phyloP scores from a whole-genome alignment of 2,113 vertebrate genomes.

The Cyrtonyx montezumae region DNA sequence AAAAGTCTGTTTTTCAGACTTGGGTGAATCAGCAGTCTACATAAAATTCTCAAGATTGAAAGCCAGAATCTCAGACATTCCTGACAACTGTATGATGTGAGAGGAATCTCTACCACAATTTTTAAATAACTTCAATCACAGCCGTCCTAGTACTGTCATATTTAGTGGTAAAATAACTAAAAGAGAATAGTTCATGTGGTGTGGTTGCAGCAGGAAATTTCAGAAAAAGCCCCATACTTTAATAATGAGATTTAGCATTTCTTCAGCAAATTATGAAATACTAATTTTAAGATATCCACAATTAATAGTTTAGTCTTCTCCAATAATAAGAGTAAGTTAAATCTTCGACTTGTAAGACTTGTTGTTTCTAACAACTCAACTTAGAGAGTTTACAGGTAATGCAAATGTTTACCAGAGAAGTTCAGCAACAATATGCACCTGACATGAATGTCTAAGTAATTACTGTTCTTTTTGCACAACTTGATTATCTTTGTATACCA shows the following conservation, averaged over 20 bases:
- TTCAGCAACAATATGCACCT: background rate
- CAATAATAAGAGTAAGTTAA: conserved; percentile 39
- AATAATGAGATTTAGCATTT: conserved; percentile 18
- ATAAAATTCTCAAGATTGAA: conserved; percentile 26
- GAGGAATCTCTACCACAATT: background rate
- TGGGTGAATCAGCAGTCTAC: conserved; percentile 5
- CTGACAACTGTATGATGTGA: background rate
- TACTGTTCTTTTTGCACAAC: background rate
- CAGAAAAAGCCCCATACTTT: conserved; percentile 27
- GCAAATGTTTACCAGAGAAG: conserved; percentile 14
- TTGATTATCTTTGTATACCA: background rate
- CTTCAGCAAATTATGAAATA: background rate
- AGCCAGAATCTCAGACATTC: conserved; percentile 12
- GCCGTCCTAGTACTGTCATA: background rate
- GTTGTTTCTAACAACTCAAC: conserved; percentile 61
- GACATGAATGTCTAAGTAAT: background rate
- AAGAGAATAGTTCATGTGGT: background rate
- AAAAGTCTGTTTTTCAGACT: background rate
- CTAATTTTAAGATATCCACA: background rate
- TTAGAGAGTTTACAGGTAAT: conserved; percentile 27
- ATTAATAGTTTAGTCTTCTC: background rate
- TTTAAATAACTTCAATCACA: background rate
- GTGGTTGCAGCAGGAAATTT: conserved; percentile 5
- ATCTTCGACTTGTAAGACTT: conserved; percentile 63
- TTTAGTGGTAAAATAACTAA: background rate